A percentile compares a stretch with the other conserved stretches of the same genome.
Conservation (phyloP, 1,140 invertebrate genomes). For the Olivierus martensii region DNA sequence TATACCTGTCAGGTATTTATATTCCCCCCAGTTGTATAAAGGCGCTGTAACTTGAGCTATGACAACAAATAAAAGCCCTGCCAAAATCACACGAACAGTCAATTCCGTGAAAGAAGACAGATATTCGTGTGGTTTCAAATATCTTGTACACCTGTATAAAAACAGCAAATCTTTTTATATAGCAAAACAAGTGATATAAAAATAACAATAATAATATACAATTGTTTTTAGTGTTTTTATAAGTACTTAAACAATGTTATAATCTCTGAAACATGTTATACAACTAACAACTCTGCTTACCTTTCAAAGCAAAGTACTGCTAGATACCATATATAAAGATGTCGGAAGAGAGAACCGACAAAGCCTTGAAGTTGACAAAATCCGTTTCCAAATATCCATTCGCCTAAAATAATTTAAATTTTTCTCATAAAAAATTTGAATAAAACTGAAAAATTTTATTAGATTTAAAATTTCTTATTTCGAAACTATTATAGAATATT, state of each 20-base stretch:
- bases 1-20: slow-evolving; percentile 4
- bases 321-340: slow-evolving; percentile 5
- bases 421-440: too few relatives aligned
- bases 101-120: slow-evolving; percentile 5
- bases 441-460: too few relatives aligned
- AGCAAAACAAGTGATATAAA: neutral
- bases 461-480: too few relatives aligned
- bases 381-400: slow-evolving; percentile 3
- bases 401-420: neutral
- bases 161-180: neutral
- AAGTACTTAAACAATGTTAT: too few relatives aligned
- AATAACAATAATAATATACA: too few relatives aligned
- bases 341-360: slow-evolving; percentile 1
- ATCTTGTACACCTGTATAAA: slow-evolving; percentile 4
- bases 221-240: too few relatives aligned
- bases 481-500: too few relatives aligned
- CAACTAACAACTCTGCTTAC: neutral
- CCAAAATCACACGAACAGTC: slow-evolving; percentile 5
- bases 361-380: slow-evolving; percentile 10
- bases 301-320: slow-evolving; percentile 7
- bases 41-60: slow-evolving; percentile 7
- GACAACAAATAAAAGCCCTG: slow-evolving; percentile 6
- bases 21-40: slow-evolving; percentile 10
- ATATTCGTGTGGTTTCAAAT: slow-evolving; percentile 8
- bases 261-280: too few relatives aligned